Conservation (phyloP, 2,797 vertebrate genomes). For the Mallotus villosus region DNA sequence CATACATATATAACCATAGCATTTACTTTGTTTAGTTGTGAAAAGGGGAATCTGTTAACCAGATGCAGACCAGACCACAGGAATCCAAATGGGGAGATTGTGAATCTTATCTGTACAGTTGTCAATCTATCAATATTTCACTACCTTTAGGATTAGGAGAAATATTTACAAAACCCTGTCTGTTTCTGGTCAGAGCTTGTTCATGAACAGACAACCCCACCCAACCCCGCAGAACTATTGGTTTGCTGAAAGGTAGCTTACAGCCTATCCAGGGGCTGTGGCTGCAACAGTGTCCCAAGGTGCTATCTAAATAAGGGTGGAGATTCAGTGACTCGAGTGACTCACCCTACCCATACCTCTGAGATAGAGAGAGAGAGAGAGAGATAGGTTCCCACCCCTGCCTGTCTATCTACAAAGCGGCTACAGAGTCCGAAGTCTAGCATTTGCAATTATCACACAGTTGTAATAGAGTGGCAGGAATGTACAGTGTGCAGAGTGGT, state of each 20-base stretch:
- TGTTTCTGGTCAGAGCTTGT: conserved; percentile 3
- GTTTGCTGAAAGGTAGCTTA: conserved; percentile 9
- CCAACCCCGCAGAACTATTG: neutral
- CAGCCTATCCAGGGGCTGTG: neutral
- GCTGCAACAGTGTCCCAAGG: conserved; percentile 20
- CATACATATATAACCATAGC: no score
- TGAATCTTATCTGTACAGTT: conserved; percentile 37
- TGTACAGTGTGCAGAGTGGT: conserved; percentile 20
- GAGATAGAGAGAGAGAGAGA: conserved; percentile 18
- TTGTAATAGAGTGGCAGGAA: conserved; percentile 44
- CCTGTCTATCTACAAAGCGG: conserved; percentile 18
- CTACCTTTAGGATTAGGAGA: conserved; percentile 10
- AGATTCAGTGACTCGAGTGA: conserved; percentile 39
- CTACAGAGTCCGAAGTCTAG: conserved; percentile 60
- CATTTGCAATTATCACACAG: conserved; percentile 56
- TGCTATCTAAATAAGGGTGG: conserved; percentile 67
- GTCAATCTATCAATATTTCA: conserved; percentile 36
- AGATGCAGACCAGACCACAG: neutral
- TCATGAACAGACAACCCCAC: neutral
- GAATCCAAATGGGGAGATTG: neutral
- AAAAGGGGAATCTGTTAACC: neutral
- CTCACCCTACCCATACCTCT: conserved; percentile 30
- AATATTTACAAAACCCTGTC: conserved; percentile 11
- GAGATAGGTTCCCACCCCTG: conserved; percentile 5
- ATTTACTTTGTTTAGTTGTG: neutral